Conservation (phyloP, 2,888 invertebrate species). For the Caenorhabditis macrosperma region DNA sequence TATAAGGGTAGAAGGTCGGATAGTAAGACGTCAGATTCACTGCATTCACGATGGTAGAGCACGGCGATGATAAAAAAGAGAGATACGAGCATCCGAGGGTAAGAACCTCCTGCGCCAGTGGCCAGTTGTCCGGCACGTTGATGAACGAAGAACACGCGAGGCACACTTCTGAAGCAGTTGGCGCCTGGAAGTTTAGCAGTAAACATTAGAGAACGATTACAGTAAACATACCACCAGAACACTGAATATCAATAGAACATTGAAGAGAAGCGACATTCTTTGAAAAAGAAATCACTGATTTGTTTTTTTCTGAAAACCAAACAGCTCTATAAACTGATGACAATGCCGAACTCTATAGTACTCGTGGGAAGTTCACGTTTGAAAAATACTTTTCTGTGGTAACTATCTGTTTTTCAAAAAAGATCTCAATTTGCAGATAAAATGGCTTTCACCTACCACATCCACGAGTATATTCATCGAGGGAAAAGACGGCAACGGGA, state of each 20-base stretch:
- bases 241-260: background rate
- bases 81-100: constrained; percentile 10
- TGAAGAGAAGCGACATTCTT: background rate
- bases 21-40: too few species aligned
- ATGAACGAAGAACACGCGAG: constrained; percentile 9
- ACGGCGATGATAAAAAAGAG: constrained; percentile 5
- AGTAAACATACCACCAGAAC: background rate
- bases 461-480: constrained; percentile 29
- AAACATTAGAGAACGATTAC: too few species aligned
- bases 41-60: constrained; percentile 11
- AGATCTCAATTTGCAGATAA: too few species aligned
- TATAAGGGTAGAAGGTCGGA: too few species aligned
- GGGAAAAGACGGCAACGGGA: constrained; percentile 27
- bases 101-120: constrained; percentile 9
- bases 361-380: too few species aligned
- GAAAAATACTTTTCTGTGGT: too few species aligned
- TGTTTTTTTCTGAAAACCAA: too few species aligned
- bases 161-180: constrained; percentile 4
- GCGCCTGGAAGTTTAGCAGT: background rate
- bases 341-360: too few species aligned
- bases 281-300: background rate
- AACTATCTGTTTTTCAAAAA: too few species aligned
- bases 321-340: too few species aligned
- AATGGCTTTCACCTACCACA: constrained; percentile 32
- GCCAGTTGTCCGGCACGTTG: constrained; percentile 18